A percentile compares a stretch with the other conserved stretches of the same genome.
Evolutionary conservation across 2,113 vertebrate species (phyloP).

Genomic region (Indicator maculatus): DNA sequence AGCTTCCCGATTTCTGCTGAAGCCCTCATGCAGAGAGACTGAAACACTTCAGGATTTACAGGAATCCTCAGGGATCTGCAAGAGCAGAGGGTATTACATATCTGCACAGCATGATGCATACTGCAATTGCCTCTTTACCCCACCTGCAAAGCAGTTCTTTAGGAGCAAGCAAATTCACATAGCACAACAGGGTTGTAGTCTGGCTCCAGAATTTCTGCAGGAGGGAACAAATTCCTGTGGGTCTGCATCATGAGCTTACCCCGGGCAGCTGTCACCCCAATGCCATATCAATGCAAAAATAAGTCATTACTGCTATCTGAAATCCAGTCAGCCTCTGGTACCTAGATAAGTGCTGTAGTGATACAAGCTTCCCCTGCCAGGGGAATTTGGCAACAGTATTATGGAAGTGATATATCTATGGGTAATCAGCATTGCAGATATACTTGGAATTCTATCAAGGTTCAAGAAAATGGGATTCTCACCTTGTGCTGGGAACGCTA

Average conservation of each 20-base stretch:
- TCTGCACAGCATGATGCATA: background rate
- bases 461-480: background rate
- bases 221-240: background rate
- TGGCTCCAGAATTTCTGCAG: background rate
- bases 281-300: background rate
- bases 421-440: background rate
- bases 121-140: background rate
- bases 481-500: background rate
- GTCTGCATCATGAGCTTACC: background rate
- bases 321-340: background rate
- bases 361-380: background rate
- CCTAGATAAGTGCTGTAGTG: background rate
- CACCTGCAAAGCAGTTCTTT: background rate
- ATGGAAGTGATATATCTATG: background rate
- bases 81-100: background rate
- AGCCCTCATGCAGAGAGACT: background rate
- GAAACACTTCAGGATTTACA: background rate
- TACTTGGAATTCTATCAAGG: background rate
- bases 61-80: background rate
- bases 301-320: background rate
- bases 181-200: accelerated
- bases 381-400: background rate
- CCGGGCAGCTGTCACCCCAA: background rate
- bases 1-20: background rate
- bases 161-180: background rate